These are phyloP conservation scores for Xylota segnis DNA, from an alignment of 2,888 invertebrate species.

Conservation along the genomic window DNA sequence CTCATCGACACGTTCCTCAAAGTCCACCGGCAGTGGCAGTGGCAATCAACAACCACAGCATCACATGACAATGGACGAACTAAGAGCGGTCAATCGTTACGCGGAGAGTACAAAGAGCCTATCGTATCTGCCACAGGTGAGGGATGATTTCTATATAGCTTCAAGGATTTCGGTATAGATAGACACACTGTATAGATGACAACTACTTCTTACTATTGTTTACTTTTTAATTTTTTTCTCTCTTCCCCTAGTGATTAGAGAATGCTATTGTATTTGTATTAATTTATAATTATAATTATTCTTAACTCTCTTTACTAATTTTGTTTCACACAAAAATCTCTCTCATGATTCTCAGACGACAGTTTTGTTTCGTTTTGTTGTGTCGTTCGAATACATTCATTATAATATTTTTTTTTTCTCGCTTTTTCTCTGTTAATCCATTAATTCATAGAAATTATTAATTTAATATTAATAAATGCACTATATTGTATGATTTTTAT, in stretches of 20 bases:
- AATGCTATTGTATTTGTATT: conserved; percentile 60
- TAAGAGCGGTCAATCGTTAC: conserved; percentile 94
- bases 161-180: conserved; percentile 83
- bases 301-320: conserved; percentile 59
- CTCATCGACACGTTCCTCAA: conserved; percentile 90
- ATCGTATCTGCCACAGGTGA: conserved; percentile 95
- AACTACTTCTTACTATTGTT: conserved; percentile 68
- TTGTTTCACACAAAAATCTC: conserved; percentile 37
- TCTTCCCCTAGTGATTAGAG: conserved; percentile 58
- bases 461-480: conserved; percentile 46
- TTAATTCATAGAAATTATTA: conserved; percentile 53
- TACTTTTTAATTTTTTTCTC: conserved; percentile 50
- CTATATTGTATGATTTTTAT: conserved; percentile 7
- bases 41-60: conserved; percentile 82
- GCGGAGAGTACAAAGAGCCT: conserved; percentile 96
- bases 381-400: conserved; percentile 20
- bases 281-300: conserved; percentile 46
- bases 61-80: conserved; percentile 92
- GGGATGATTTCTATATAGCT: conserved; percentile 84
- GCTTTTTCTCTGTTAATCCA: conserved; percentile 39
- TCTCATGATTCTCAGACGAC: conserved; percentile 21
- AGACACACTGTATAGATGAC: conserved; percentile 70
- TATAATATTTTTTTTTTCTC: conserved; percentile 22
- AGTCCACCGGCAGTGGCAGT: conserved; percentile 85
- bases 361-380: conserved; percentile 39